Conservation (phyloP, 2,888 invertebrate genomes). For the Drosophila hamatofila region DNA sequence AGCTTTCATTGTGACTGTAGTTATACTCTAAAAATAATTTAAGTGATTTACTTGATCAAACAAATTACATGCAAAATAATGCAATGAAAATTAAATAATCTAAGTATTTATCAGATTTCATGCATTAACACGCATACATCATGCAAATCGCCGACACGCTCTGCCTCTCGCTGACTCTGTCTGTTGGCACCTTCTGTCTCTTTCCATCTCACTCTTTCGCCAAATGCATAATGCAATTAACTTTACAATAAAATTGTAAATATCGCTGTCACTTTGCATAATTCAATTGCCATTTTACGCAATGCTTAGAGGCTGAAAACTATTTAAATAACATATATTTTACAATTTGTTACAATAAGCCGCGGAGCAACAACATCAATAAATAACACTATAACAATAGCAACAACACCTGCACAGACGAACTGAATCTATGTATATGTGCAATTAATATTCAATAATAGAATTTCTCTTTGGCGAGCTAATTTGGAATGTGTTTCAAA, state of each 20-base stretch:
- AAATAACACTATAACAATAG: conserved; percentile 19
- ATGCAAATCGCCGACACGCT: conserved; percentile 9
- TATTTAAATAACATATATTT: conserved; percentile 50
- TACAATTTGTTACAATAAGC: conserved; percentile 53
- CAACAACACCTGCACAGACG: conserved; percentile 22
- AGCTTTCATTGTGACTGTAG: conserved; percentile 1
- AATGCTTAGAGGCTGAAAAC: conserved; percentile 36
- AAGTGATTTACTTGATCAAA: neutral
- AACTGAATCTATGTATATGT: neutral
- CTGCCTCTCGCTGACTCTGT: too few species aligned
- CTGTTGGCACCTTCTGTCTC: neutral
- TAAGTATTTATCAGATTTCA: conserved; percentile 14
- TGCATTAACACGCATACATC: conserved; percentile 21
- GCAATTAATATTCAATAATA: conserved; percentile 35
- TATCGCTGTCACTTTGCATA: conserved; percentile 38
- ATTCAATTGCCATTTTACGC: conserved; percentile 37
- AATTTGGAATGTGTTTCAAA: conserved; percentile 49
- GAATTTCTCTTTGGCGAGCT: conserved; percentile 25
- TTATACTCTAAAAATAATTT: neutral
- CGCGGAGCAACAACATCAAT: conserved; percentile 12
- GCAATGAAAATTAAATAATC: conserved; percentile 7
- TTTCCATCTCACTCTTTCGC: neutral
- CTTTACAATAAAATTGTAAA: conserved; percentile 48
- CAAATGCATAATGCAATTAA: conserved; percentile 43
- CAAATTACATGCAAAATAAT: neutral